Evolutionary conservation across 2,888 invertebrate genomes (phyloP).

Genomic region (Trissolcus japonicus): DNA sequence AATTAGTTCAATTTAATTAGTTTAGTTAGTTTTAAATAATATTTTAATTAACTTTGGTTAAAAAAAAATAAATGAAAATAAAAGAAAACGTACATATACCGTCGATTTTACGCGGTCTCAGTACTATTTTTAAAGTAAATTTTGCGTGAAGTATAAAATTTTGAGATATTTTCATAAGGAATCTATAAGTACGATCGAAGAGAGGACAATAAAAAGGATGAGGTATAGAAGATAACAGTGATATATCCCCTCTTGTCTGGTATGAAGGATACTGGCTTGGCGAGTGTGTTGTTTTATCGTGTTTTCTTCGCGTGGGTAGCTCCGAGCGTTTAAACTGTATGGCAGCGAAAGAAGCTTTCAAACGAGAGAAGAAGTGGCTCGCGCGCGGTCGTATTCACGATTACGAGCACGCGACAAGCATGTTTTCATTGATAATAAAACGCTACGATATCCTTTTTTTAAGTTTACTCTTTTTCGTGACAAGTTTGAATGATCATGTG

Average conservation of each 20-base stretch:
- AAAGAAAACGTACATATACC: too few species aligned
- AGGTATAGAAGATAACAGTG: conserved; percentile 25
- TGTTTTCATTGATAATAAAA: conserved; percentile 50
- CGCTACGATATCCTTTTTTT: conserved; percentile 21
- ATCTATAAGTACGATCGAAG: conserved; percentile 11
- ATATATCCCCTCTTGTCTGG: conserved; percentile 40
- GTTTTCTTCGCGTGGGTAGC: conserved; percentile 49
- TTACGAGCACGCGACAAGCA: conserved; percentile 48
- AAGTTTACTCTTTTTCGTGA: conserved; percentile 32
- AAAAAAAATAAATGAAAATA: too few species aligned
- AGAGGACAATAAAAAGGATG: conserved; percentile 29
- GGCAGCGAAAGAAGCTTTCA: conserved; percentile 37
- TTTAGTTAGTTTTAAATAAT: too few species aligned
- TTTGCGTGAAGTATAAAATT: too few species aligned
- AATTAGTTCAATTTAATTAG: too few species aligned
- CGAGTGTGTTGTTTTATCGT: conserved; percentile 48
- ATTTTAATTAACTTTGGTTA: too few species aligned
- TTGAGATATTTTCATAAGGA: too few species aligned
- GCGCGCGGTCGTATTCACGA: conserved; percentile 18
- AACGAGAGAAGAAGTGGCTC: conserved; percentile 34
- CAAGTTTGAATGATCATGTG: conserved; percentile 13
- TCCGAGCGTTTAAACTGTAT: conserved; percentile 35
- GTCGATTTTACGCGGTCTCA: too few species aligned
- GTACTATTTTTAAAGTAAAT: too few species aligned
- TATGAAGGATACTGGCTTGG: conserved; percentile 50